These are phyloP conservation scores for Bemisia tabaci DNA, from an alignment of 1,140 invertebrate species.

Conservation along the genomic window DNA sequence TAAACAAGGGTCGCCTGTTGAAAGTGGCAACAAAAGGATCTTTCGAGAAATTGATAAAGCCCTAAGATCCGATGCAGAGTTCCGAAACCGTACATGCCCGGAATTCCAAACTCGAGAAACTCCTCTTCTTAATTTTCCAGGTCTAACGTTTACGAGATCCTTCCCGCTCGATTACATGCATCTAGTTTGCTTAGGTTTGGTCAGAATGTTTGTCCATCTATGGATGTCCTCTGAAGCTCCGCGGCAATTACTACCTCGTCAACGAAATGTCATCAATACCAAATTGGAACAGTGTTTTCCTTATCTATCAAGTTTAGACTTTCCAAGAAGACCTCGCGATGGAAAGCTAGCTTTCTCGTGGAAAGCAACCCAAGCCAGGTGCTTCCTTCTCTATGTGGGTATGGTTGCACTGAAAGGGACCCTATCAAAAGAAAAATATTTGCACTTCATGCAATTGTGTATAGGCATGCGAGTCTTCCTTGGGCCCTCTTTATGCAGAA, in stretches of 20 bases:
- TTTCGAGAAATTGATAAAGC: neutral
- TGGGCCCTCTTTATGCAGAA: neutral
- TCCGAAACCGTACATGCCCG: neutral
- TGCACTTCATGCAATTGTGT: constrained; percentile 10
- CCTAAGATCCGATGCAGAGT: neutral
- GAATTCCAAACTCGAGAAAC: neutral
- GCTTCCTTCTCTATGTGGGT: constrained; percentile 32
- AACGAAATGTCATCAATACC: neutral
- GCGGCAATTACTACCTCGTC: neutral
- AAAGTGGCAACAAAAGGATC: neutral
- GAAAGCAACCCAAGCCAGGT: constrained; percentile 29
- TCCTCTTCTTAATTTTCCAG: constrained; percentile 1
- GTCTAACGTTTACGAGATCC: neutral
- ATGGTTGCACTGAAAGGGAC: constrained; percentile 24
- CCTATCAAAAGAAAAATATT: constrained; percentile 7
- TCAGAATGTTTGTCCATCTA: constrained; percentile 4
- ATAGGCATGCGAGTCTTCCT: constrained; percentile 11
- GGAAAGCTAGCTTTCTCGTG: constrained; percentile 21
- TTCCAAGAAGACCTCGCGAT: constrained; percentile 21
- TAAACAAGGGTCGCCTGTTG: neutral
- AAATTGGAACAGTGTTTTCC: neutral
- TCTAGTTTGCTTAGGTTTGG: neutral
- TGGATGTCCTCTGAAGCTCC: neutral
- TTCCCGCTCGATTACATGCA: constrained; percentile 1
- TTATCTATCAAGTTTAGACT: constrained; percentile 15